Percentiles rank a stretch among this genome's conserved stretches.
phyloP scores from a whole-genome alignment of 2,113 vertebrate species.

The Odocoileus hemionus region DNA sequence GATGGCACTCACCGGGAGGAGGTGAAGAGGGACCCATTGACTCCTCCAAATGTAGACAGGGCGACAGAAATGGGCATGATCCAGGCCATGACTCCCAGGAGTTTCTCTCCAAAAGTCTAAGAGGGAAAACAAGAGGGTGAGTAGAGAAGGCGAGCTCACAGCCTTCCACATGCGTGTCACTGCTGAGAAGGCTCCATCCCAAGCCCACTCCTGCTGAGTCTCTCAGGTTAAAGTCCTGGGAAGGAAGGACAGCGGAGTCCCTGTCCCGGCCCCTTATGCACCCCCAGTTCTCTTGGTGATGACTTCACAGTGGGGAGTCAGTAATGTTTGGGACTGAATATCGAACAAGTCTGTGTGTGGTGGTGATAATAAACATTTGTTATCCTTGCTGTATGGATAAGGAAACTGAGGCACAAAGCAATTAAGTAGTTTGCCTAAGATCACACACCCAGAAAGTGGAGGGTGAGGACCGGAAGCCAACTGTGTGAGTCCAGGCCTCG shows the following conservation, averaged over 20 bases:
- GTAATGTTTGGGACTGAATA: background rate
- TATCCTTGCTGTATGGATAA: background rate
- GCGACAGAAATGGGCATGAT: conserved; percentile 97
- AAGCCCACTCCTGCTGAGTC: background rate
- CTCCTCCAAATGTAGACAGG: conserved; percentile 93
- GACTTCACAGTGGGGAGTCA: background rate
- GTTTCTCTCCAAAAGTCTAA: conserved; percentile 94
- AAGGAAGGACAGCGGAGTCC: background rate
- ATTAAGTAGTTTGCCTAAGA: background rate
- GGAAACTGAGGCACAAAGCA: background rate
- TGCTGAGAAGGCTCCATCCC: background rate
- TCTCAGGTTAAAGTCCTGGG: background rate
- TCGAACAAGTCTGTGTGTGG: background rate
- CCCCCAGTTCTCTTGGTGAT: background rate
- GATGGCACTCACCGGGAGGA: conserved; percentile 87
- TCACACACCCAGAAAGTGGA: background rate
- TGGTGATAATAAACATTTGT: background rate
- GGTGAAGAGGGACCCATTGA: conserved; percentile 96
- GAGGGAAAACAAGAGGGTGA: background rate
- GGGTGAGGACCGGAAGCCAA: background rate
- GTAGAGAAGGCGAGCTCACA: conserved; percentile 79
- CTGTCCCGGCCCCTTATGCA: fast-evolving
- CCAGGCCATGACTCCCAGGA: conserved; percentile 93
- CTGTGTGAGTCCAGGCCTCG: background rate
- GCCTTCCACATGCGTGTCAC: background rate